phyloP scores from a whole-genome alignment of 1,140 invertebrate genomes.

The Drosophila melanogaster region Release_6_plus_ISO1_MT NC_004354.4:12473501-12474000 shows the following conservation, averaged over 20 bases:
- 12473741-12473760: conserved; percentile 35
- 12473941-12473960: conserved; percentile 49
- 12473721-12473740: conserved; percentile 35
- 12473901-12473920: conserved; percentile 46
- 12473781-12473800: conserved; percentile 17
- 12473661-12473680: conserved; percentile 14
- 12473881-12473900: conserved; percentile 2
- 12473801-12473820: conserved; percentile 3
- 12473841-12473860: not conserved
- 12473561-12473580: conserved; percentile 38
- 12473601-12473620: conserved; percentile 44
- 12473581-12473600: conserved; percentile 19
- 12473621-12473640: conserved; percentile 13
- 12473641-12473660: not conserved
- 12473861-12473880: not conserved
- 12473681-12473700: conserved; percentile 59
- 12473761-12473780: conserved; percentile 27
- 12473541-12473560: conserved; percentile 65
- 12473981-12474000: not conserved
- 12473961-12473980: conserved; percentile 24
- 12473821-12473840: conserved; percentile 19
- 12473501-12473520: not conserved
- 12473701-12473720: conserved; percentile 41
- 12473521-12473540: conserved; percentile 29
- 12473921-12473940: conserved; percentile 54